Percentiles rank a stretch among this genome's conserved stretches.
phyloP scores from a whole-genome alignment of 2,888 invertebrate genomes.

The Adela reaumurella region DNA sequence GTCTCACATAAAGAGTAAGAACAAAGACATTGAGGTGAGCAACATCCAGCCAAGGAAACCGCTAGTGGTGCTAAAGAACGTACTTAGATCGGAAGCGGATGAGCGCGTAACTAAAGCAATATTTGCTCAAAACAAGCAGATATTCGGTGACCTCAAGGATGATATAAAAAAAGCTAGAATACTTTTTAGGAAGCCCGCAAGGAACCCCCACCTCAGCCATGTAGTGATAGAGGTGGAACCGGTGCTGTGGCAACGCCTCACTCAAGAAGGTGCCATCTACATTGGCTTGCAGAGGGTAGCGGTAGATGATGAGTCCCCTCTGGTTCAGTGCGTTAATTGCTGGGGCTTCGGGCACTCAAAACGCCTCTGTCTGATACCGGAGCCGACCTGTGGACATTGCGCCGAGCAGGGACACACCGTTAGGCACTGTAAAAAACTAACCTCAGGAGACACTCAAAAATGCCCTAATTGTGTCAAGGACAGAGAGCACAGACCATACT shows the following conservation, averaged over 20 bases:
- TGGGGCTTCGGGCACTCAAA: slow-evolving; percentile 16
- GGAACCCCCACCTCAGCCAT: slow-evolving; percentile 13
- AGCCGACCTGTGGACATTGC: slow-evolving; percentile 14
- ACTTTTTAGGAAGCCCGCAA: slow-evolving; percentile 12
- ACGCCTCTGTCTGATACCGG: slow-evolving; percentile 6
- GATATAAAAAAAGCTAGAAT: slow-evolving; percentile 4
- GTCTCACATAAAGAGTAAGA: too few relatives aligned
- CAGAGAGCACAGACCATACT: slow-evolving; percentile 11
- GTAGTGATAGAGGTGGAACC: slow-evolving; percentile 13
- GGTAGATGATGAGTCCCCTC: slow-evolving; percentile 5
- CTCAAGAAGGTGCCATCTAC: not conserved
- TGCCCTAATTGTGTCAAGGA: slow-evolving; percentile 8
- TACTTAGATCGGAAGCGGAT: slow-evolving; percentile 8
- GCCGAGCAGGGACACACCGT: slow-evolving; percentile 6
- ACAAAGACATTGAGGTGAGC: too few relatives aligned
- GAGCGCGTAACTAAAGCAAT: slow-evolving; percentile 6
- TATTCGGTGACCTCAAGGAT: not conserved
- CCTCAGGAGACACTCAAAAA: slow-evolving; percentile 5
- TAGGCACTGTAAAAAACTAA: too few relatives aligned
- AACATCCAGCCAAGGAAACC: too few relatives aligned
- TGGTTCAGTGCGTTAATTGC: slow-evolving; percentile 12
- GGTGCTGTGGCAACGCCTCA: slow-evolving; percentile 6
- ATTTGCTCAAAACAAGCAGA: slow-evolving; percentile 8
- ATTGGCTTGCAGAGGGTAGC: slow-evolving; percentile 1
- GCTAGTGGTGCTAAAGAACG: slow-evolving; percentile 4